A percentile compares a stretch with the other conserved stretches of the same genome.
These are phyloP conservation scores for Mercenaria mercenaria DNA, from an alignment of 1,140 invertebrate species.

Conservation along the genomic window DNA sequence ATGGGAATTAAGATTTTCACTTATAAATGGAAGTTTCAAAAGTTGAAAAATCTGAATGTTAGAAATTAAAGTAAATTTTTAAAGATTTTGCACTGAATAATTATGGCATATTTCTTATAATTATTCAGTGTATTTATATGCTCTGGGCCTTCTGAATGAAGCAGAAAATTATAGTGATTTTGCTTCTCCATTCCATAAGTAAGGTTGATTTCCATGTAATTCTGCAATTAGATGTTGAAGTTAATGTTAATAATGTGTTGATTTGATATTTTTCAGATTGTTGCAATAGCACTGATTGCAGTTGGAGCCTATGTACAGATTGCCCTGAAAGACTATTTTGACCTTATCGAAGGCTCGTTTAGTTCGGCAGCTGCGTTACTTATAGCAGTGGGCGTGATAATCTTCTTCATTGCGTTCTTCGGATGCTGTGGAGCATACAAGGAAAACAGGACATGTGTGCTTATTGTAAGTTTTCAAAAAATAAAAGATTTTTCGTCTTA, in stretches of 20 bases:
- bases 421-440: slow-evolving; percentile 85
- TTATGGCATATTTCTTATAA: no score
- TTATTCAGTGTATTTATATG: no score
- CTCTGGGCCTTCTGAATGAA: slow-evolving; percentile 82
- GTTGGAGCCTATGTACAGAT: slow-evolving; percentile 83
- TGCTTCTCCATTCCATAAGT: slow-evolving; percentile 84
- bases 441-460: slow-evolving; percentile 84
- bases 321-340: slow-evolving; percentile 81
- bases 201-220: no score
- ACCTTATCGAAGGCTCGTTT: slow-evolving; percentile 80
- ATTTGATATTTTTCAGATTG: slow-evolving; percentile 82
- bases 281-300: slow-evolving; percentile 83
- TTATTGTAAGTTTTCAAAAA: slow-evolving; percentile 81
- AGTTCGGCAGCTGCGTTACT: slow-evolving; percentile 83
- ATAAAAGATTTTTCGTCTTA: no score
- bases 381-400: slow-evolving; percentile 85
- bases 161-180: slow-evolving; percentile 82
- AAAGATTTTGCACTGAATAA: no score
- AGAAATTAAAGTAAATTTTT: no score
- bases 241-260: no score
- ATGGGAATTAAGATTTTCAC: no score
- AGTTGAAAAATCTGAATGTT: no score
- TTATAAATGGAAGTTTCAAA: no score
- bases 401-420: slow-evolving; percentile 85
- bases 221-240: no score